A percentile compares a stretch with the other conserved stretches of the same genome.
Evolutionary conservation across 2,113 vertebrate genomes (phyloP).

Genomic region (Melozone crissalis): DNA sequence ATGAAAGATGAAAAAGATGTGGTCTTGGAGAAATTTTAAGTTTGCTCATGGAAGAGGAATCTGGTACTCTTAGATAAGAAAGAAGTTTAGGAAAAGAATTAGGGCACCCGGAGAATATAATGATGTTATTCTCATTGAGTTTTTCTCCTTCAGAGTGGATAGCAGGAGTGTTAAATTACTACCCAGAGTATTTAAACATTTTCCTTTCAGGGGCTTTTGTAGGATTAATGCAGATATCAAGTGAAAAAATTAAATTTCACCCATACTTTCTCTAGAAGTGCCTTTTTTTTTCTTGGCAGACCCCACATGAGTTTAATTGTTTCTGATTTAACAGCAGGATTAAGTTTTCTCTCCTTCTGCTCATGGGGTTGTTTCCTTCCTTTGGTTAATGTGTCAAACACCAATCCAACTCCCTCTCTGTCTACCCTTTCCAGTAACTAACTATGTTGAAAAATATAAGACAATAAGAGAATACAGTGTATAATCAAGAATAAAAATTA

Average conservation of each 20-base stretch:
- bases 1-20: background rate
- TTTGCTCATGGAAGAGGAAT: background rate
- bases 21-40: background rate
- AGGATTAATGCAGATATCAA: background rate
- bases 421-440: background rate
- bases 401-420: background rate
- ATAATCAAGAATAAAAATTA: conserved; percentile 66
- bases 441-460: conserved; percentile 15
- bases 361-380: background rate
- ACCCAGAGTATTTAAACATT: background rate
- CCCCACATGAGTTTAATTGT: conserved; percentile 4
- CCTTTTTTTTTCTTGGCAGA: background rate
- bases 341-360: background rate
- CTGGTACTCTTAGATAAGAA: background rate
- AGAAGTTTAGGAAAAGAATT: background rate
- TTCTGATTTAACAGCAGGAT: background rate
- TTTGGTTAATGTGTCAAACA: background rate
- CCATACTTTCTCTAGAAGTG: background rate
- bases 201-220: background rate
- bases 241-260: conserved; percentile 6
- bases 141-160: background rate
- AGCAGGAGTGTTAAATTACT: conserved; percentile 7
- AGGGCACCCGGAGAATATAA: background rate
- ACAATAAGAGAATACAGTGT: conserved; percentile 25
- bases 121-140: background rate